Conservation (phyloP, 2,888 invertebrate species). For the Napeogenes sylphis region DNA sequence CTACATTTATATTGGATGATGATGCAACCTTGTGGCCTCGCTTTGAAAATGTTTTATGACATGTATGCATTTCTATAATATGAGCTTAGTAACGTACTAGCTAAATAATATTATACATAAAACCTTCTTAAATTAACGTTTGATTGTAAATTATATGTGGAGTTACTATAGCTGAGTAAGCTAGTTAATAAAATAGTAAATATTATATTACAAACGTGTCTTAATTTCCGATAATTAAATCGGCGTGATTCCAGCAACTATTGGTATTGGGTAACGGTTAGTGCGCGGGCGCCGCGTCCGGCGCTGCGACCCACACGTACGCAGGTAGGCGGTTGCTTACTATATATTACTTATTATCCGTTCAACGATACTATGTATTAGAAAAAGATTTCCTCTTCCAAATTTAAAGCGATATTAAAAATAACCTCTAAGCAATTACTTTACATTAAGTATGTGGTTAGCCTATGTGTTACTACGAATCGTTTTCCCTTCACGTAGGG, state of each 20-base stretch:
- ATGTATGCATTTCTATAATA: constrained; percentile 29
- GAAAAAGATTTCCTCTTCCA: no score
- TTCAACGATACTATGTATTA: neutral
- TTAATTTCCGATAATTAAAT: constrained; percentile 10
- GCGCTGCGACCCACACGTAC: constrained; percentile 25
- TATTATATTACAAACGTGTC: neutral
- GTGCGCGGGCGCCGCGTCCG: constrained; percentile 19
- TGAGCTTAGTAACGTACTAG: neutral
- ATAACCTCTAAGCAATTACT: no score
- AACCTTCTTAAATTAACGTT: neutral
- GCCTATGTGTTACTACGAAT: constrained; percentile 23
- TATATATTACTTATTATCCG: constrained; percentile 11
- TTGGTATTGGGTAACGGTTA: constrained; percentile 28
- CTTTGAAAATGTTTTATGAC: constrained; percentile 32
- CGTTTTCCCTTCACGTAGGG: constrained; percentile 42
- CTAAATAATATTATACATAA: neutral
- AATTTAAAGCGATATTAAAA: no score
- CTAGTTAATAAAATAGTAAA: constrained; percentile 2
- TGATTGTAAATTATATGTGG: no score
- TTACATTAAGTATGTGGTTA: constrained; percentile 11
- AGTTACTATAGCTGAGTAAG: neutral
- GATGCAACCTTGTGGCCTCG: constrained; percentile 47
- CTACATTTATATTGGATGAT: constrained; percentile 48
- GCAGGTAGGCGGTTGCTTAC: constrained; percentile 22
- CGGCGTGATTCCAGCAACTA: constrained; percentile 8